Conservation (phyloP, 2,888 invertebrate species). For the Rhorus exstirpatorius region DNA sequence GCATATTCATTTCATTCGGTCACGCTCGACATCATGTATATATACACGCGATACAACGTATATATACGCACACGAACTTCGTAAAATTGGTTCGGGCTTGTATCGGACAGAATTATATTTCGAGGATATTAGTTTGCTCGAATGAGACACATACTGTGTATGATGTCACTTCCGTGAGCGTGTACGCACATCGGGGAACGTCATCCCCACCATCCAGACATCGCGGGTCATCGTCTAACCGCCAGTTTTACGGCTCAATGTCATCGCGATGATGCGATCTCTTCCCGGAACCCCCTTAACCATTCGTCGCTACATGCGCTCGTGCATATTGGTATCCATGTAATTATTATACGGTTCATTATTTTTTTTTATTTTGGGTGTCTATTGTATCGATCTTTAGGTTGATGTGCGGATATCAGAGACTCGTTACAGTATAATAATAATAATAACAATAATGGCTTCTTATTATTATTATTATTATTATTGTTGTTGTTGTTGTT, state of each 20-base stretch:
- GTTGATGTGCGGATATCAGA: too few relatives aligned
- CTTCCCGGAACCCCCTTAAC: slow-evolving; percentile 20
- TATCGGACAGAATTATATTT: slow-evolving; percentile 47
- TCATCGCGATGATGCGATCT: slow-evolving; percentile 59
- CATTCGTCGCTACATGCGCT: not conserved
- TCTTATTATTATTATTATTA: too few relatives aligned
- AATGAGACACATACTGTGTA: slow-evolving; percentile 27
- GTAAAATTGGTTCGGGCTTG: slow-evolving; percentile 37
- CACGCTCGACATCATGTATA: slow-evolving; percentile 42
- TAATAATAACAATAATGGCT: too few relatives aligned
- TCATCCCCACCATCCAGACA: slow-evolving; percentile 59
- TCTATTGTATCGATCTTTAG: too few relatives aligned
- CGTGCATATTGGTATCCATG: slow-evolving; percentile 8
- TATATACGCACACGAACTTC: slow-evolving; percentile 13
- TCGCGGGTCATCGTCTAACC: slow-evolving; percentile 59
- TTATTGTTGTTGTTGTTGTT: too few relatives aligned
- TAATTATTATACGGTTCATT: not conserved
- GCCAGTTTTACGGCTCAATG: slow-evolving; percentile 71
- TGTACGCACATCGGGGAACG: slow-evolving; percentile 35
- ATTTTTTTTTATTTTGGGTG: too few relatives aligned
- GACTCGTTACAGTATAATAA: too few relatives aligned
- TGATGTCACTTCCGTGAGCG: slow-evolving; percentile 77
- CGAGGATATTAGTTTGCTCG: slow-evolving; percentile 18
- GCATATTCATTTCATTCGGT: slow-evolving; percentile 34
- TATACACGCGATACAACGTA: not conserved